These are phyloP conservation scores for Dicrostonyx torquatus DNA, from an alignment of 2,797 vertebrate species.

Conservation along the genomic window DNA sequence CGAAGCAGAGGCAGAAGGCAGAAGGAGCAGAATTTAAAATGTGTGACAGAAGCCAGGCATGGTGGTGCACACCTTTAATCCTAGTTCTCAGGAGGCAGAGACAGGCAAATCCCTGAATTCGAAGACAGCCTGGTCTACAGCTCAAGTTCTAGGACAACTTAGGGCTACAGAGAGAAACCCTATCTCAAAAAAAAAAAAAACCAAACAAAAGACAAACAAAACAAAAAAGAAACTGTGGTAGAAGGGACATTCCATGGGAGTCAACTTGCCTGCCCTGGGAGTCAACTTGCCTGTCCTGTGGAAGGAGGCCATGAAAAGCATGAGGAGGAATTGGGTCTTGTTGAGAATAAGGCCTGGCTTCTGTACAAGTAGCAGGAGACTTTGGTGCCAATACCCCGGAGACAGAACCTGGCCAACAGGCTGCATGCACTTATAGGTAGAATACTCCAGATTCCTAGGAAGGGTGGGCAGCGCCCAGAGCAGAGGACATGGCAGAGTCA, in stretches of 20 bases:
- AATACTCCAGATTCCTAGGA: neutral
- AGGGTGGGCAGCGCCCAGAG: neutral
- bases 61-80: neutral
- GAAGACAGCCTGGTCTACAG: neutral
- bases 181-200: neutral
- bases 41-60: neutral
- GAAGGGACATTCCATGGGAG: neutral
- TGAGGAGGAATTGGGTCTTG: neutral
- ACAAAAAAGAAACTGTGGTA: neutral
- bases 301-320: neutral
- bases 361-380: neutral
- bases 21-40: neutral
- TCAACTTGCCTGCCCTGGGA: no score
- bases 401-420: neutral
- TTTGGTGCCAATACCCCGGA: neutral
- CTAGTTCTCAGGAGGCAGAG: neutral
- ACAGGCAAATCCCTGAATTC: neutral
- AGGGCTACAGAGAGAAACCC: neutral
- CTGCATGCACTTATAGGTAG: neutral
- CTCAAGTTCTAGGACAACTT: neutral
- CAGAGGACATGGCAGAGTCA: neutral
- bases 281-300: neutral
- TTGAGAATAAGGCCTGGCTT: neutral
- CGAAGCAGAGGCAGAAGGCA: neutral
- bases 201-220: neutral